phyloP scores from a whole-genome alignment of 2,888 invertebrate genomes.

The Aproaerema taeniolella region DNA sequence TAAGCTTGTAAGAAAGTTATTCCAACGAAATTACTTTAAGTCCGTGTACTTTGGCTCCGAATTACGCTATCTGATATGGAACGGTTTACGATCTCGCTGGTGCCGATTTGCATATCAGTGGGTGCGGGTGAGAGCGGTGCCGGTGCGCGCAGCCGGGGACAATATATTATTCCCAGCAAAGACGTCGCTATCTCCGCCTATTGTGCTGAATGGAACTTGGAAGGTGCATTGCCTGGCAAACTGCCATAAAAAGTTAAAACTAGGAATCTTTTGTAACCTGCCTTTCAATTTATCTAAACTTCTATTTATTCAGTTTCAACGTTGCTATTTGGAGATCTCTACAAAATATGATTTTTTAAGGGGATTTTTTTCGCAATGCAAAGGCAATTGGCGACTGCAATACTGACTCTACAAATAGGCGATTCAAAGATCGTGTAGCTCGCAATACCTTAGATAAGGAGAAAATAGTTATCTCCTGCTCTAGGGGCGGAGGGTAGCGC shows the following conservation, averaged over 20 bases:
- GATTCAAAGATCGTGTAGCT: constrained; percentile 31
- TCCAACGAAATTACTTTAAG: constrained; percentile 29
- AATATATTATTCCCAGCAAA: constrained; percentile 60
- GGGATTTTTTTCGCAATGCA: too few relatives aligned
- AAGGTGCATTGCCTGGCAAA: constrained; percentile 28
- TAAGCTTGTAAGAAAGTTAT: constrained; percentile 26
- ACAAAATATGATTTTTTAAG: too few relatives aligned
- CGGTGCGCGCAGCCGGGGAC: constrained; percentile 45
- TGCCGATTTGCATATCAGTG: constrained; percentile 69
- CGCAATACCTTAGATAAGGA: constrained; percentile 35
- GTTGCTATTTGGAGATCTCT: too few relatives aligned
- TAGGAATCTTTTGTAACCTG: constrained; percentile 6
- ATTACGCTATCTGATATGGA: constrained; percentile 64
- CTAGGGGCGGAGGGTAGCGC: constrained; percentile 31
- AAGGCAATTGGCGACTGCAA: too few relatives aligned
- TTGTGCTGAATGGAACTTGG: constrained; percentile 43
- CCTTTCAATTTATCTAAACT: too few relatives aligned
- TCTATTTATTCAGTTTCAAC: too few relatives aligned
- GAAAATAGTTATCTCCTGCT: constrained; percentile 43
- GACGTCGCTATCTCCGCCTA: constrained; percentile 56
- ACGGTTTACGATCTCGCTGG: constrained; percentile 64
- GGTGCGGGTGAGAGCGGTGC: constrained; percentile 40
- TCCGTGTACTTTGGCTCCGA: constrained; percentile 47
- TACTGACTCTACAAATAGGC: too few relatives aligned
- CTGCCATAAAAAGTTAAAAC: constrained; percentile 12